phyloP scores from a whole-genome alignment of 2,113 vertebrate species.

The Halichoerus grypus region DNA sequence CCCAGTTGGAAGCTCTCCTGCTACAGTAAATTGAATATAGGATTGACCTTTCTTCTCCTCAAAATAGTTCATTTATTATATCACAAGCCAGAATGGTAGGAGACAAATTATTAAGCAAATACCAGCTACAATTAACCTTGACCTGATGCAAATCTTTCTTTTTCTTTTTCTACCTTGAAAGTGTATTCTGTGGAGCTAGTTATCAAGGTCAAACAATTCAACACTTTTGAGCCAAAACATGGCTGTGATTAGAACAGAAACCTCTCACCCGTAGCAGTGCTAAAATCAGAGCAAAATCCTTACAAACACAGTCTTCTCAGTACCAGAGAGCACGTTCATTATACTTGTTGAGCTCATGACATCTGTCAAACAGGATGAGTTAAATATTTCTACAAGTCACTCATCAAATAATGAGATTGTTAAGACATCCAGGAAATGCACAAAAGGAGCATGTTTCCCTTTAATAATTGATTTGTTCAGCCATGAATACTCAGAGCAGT shows the following conservation, averaged over 20 bases:
- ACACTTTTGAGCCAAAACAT: conserved; percentile 31
- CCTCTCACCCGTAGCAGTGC: background rate
- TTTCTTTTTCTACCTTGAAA: background rate
- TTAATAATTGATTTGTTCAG: conserved; percentile 66
- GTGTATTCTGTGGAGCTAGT: background rate
- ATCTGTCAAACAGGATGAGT: conserved; percentile 41
- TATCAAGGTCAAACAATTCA: conserved; percentile 47
- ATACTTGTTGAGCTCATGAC: background rate
- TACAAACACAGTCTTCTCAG: background rate
- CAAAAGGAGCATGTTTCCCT: conserved; percentile 61
- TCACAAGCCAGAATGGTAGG: background rate
- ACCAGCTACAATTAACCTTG: conserved; percentile 52
- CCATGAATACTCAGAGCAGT: conserved; percentile 51
- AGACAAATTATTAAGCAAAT: conserved; percentile 47
- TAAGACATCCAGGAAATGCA: conserved; percentile 56
- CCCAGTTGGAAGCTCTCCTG: background rate
- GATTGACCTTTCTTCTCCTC: background rate
- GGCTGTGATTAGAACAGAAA: conserved; percentile 23
- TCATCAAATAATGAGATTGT: conserved; percentile 66
- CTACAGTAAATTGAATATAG: background rate
- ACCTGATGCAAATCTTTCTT: background rate
- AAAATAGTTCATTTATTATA: conserved; percentile 23
- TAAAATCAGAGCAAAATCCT: conserved; percentile 1
- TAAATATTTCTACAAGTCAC: conserved; percentile 65
- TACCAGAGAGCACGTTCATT: background rate